Evolutionary conservation across 2,888 invertebrate species (phyloP).

Genomic region (Sesamia inferens): DNA sequence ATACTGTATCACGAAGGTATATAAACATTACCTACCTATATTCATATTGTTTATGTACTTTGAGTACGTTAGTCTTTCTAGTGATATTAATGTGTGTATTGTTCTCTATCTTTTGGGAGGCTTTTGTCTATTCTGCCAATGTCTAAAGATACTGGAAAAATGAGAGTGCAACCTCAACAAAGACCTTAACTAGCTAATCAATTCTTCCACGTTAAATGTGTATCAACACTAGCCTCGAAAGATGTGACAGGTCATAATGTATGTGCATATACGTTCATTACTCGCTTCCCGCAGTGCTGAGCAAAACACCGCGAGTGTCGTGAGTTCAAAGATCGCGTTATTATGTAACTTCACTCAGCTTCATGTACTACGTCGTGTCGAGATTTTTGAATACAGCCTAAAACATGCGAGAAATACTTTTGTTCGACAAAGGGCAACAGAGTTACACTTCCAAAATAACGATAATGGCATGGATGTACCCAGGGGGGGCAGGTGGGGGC

Average conservation of each 20-base stretch:
- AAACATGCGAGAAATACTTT: neutral
- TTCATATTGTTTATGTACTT: too few species aligned
- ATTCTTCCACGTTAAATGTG: constrained; percentile 3
- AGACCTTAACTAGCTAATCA: neutral
- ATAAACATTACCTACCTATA: too few species aligned
- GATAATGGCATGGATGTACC: too few species aligned
- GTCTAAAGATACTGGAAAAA: neutral
- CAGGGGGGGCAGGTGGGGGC: too few species aligned
- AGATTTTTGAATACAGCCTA: constrained; percentile 12
- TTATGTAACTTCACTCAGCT: constrained; percentile 35
- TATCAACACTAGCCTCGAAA: constrained; percentile 36
- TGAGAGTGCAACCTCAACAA: neutral
- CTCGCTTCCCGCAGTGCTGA: constrained; percentile 43
- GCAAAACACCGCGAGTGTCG: constrained; percentile 54
- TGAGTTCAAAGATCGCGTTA: constrained; percentile 58
- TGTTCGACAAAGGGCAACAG: neutral
- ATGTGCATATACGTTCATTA: constrained; percentile 60
- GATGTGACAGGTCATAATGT: constrained; percentile 58
- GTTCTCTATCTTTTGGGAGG: neutral
- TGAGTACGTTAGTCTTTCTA: too few species aligned
- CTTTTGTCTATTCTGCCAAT: neutral
- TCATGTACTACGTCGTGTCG: neutral
- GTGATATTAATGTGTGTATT: too few species aligned
- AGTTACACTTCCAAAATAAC: neutral
- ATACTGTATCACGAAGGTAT: too few species aligned